These are phyloP conservation scores for Rousettus leschenaultii DNA, from an alignment of 2,113 vertebrate genomes.

Conservation along the genomic window DNA sequence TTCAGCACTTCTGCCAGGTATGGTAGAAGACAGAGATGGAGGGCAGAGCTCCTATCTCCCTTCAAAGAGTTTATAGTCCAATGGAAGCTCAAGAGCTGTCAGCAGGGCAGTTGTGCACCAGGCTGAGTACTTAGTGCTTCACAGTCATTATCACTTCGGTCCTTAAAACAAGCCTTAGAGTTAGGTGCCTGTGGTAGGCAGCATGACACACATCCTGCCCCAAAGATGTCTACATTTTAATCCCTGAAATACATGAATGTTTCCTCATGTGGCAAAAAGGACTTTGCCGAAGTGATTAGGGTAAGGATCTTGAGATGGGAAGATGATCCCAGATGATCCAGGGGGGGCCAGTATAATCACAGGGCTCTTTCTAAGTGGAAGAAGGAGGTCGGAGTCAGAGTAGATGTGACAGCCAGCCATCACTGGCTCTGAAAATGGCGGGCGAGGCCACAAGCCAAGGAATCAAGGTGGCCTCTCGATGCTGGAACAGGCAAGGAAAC, in stretches of 20 bases:
- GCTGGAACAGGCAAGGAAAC: background rate
- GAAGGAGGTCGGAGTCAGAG: background rate
- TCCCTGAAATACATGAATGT: background rate
- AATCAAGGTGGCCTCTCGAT: background rate
- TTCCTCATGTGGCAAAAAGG: background rate
- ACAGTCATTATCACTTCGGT: accelerated
- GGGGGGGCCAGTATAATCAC: too few species aligned
- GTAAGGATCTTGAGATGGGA: background rate
- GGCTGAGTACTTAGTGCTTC: background rate
- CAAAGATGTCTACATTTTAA: background rate
- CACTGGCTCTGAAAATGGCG: background rate
- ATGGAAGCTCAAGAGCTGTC: background rate
- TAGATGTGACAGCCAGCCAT: background rate
- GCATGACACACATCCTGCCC: background rate
- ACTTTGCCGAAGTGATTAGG: background rate
- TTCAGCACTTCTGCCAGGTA: background rate
- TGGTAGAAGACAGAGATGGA: background rate
- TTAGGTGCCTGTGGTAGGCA: background rate
- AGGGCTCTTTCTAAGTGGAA: background rate
- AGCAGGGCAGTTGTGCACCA: background rate
- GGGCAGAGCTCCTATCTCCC: background rate
- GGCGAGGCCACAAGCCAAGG: background rate
- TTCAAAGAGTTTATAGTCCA: background rate
- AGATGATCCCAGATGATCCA: background rate
- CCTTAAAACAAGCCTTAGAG: background rate